Base-by-base conservation (phyloP, 2,113 vertebrate species). In the Cepphus grylle region DNA sequence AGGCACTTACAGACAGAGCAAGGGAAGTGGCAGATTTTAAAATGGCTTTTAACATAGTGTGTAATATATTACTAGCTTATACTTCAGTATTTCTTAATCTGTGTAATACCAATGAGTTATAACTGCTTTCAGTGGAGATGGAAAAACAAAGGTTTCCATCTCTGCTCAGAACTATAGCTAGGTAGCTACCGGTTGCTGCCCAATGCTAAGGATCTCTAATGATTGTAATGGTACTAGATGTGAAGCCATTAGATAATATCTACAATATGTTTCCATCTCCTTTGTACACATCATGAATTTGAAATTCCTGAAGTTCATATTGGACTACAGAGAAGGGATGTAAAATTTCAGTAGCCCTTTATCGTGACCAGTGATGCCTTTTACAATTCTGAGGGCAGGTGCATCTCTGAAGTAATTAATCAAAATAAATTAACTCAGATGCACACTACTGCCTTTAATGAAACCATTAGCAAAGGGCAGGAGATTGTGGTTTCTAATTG, bases 381-480 rank as follows among this genome's bases (percentile, higher is more conserved):
- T 70, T 70, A 56, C 49, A 78, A 9, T 80, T 73, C 85, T 69
- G 5, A 55, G 56, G 50, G 55, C 53, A 49, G 81, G 70, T 88
- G 10, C 20, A 40, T 49, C 70, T 89, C 17, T 84, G 78, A 87
- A 87, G 61, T 69, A 88, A 84, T 91, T 71, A 87, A 96, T 95
- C 69, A 74, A 82, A 94, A 65, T 92, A 90, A 90, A 86, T 50
- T 93, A 19, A 52, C 34, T 15, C 61, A 56, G 45, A 84, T 63
- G 36, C 32, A 77, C 27, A 6, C 32, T 32, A n/a, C 27, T 86
- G 84, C 70, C 56, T 88, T 84, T 96, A 96, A 95, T 90, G 94
- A 95, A 95, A 79, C 94, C 82, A 80, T 94, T 97, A 96, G 95
- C 61, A 77, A 55, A 89, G 86, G 93, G 83, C 92, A 94, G 80